phyloP scores from a whole-genome alignment of 2,113 vertebrate species.

The Lophochroa leadbeateri region DNA sequence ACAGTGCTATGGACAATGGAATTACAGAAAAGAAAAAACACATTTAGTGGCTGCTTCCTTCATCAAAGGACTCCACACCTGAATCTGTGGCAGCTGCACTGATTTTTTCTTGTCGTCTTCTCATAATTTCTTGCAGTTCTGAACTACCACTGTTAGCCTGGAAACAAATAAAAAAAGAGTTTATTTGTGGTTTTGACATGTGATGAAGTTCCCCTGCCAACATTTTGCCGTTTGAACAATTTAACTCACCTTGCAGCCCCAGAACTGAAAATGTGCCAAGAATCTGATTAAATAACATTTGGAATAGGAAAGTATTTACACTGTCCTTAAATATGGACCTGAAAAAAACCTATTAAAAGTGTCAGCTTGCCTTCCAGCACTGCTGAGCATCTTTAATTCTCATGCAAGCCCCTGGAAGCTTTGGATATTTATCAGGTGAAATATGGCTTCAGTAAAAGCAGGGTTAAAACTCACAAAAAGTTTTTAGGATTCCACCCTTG shows the following conservation, averaged over 20 bases:
- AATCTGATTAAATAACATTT: not conserved
- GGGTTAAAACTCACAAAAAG: not conserved
- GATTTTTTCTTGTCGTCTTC: conserved; percentile 93
- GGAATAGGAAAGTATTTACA: not conserved
- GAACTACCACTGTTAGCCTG: conserved; percentile 87
- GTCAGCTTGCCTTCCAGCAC: not conserved
- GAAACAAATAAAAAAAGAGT: not conserved
- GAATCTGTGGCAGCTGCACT: conserved; percentile 88
- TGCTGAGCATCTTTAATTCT: not conserved
- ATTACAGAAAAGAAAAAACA: conserved; percentile 3
- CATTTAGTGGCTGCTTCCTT: conserved; percentile 87
- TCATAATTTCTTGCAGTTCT: conserved; percentile 96
- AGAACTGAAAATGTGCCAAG: not conserved
- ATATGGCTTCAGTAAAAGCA: not conserved
- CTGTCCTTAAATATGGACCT: not conserved
- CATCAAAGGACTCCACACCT: conserved; percentile 95
- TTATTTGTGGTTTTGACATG: not conserved
- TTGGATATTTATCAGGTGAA: not conserved
- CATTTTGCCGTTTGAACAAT: not conserved
- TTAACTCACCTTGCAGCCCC: not conserved
- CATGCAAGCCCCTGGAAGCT: not conserved
- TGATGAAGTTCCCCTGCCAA: not conserved
- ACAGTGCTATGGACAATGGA: conserved; percentile 30
- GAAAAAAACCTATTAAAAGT: not conserved
- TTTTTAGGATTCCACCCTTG: not conserved